These are phyloP conservation scores for Spisula subtruncata DNA, from an alignment of 2,888 invertebrate genomes.

Conservation along the genomic window DNA sequence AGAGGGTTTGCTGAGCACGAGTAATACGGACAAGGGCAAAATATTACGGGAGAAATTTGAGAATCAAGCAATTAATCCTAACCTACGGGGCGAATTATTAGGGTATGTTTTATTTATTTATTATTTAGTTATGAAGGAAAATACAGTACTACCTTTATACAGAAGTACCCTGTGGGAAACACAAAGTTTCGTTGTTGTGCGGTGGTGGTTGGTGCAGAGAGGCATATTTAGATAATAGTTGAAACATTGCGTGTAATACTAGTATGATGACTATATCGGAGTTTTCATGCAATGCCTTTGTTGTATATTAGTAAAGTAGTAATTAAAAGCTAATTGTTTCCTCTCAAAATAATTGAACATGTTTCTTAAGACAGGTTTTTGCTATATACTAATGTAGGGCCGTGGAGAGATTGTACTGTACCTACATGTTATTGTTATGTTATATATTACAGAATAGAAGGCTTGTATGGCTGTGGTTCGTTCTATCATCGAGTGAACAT, in stretches of 20 bases:
- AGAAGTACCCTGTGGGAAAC: no score
- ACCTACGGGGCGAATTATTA: not conserved
- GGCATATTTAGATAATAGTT: not conserved
- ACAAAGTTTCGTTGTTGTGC: no score
- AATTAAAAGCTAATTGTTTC: not conserved
- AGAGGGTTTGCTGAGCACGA: slow-evolving; percentile 25
- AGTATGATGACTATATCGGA: not conserved
- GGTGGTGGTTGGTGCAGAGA: no score
- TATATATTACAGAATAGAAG: slow-evolving; percentile 18
- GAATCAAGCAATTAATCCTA: not conserved
- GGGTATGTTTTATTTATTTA: not conserved
- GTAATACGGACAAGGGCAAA: slow-evolving; percentile 12
- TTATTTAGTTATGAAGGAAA: no score
- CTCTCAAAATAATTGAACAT: not conserved
- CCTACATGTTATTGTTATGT: not conserved
- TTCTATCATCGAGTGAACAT: slow-evolving; percentile 9
- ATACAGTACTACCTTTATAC: no score
- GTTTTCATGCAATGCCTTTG: not conserved
- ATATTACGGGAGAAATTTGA: slow-evolving; percentile 12
- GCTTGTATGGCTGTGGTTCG: slow-evolving; percentile 28
- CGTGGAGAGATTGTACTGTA: not conserved
- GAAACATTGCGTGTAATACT: not conserved
- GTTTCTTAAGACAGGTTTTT: not conserved
- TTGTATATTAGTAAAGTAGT: no score
- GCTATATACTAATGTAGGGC: not conserved